Evolutionary conservation across 2,888 invertebrate species (phyloP), one percentile per base, ranked within the genome.

Genomic region (Pristionchus fissidentatus): DNA sequence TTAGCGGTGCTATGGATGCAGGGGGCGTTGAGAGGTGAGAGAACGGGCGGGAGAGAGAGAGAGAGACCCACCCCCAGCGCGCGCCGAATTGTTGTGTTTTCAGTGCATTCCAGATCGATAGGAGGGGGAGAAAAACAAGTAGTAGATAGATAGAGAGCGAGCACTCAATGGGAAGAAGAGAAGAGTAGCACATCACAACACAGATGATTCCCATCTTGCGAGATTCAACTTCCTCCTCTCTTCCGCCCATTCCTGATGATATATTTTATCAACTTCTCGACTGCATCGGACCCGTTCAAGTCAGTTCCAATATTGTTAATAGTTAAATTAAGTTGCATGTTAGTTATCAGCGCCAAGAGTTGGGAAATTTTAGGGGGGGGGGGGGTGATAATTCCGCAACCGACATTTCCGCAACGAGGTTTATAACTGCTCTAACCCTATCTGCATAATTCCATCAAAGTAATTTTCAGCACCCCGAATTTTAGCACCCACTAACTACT

Each of bases 61-160:
- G 22, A 35, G 35, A 66, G 62, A 4, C 38, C n/a, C n/a, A 22
- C 35, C 66, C 22, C 66, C 22, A n/a, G n/a, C n/a, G n/a, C n/a
- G n/a, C n/a, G n/a, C 38, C 38, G 19, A 35, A 41, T 78, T 78
- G 78, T 78, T 78, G 78, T 77, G 77, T 78, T 78, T 78, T 78
- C 32, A 78, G 78, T 78, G 55, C 78, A 19, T 78, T 78, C 52
- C 55, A 52, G 78, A 78, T 78, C 78, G 78, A 78, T 78, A 35
- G 32, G 35, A 41, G 49, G 52, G 46, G 46, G 29, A 46, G 29
- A 73, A 78, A 78, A 78, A 78, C 78, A 78, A 78, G 73, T 73
- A 73, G 73, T 73, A 43, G 46, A 26, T 35, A 38, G 57, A 19
- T 26, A 57, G 38, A 46, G 19, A n/a, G 52, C 29, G 49, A 55